phyloP scores from a whole-genome alignment of 2,888 invertebrate species.

The Abscondita cerata region DNA sequence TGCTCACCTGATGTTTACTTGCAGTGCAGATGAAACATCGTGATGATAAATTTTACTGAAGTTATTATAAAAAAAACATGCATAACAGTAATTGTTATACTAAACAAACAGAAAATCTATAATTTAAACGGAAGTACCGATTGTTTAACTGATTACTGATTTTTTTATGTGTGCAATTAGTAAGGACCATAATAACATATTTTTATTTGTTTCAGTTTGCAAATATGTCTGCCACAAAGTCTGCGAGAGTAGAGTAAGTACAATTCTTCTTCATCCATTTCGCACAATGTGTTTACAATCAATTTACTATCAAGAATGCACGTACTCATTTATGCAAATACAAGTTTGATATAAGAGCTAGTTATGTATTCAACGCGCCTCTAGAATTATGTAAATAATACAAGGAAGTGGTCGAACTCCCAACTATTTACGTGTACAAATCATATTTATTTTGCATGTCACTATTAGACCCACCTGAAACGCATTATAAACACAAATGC shows the following conservation, averaged over 20 bases:
- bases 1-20: too few relatives aligned
- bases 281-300: conserved; percentile 13
- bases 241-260: conserved; percentile 79
- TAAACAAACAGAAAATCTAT: too few relatives aligned
- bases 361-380: conserved; percentile 28
- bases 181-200: background rate
- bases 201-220: conserved; percentile 73
- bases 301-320: conserved; percentile 8
- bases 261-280: conserved; percentile 12
- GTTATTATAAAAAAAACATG: too few relatives aligned
- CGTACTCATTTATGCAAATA: conserved; percentile 30
- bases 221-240: conserved; percentile 81
- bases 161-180: too few relatives aligned
- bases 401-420: conserved; percentile 25
- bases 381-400: conserved; percentile 32
- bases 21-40: too few relatives aligned
- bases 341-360: conserved; percentile 16
- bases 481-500: conserved; percentile 12
- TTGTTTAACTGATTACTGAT: too few relatives aligned
- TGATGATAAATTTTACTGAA: too few relatives aligned
- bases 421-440: conserved; percentile 28
- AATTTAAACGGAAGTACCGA: too few relatives aligned
- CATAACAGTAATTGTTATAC: too few relatives aligned
- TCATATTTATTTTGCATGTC: conserved; percentile 29
- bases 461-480: conserved; percentile 22